Percentiles rank a stretch among this genome's conserved stretches.
Conservation (phyloP, 2,888 invertebrate species). For the Dynastes maya region DNA sequence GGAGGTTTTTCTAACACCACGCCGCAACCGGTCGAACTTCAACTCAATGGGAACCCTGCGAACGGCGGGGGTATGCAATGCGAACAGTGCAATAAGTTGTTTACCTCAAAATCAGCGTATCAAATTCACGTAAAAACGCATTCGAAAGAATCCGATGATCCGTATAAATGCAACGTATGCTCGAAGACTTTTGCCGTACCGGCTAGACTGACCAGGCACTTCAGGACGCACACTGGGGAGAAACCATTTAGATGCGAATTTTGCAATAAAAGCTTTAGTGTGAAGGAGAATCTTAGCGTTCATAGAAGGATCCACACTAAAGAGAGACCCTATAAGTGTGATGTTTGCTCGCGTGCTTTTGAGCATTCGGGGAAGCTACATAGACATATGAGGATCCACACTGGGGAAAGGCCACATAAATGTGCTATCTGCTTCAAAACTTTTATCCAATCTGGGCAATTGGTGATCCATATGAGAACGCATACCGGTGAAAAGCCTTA, state of each 20-base stretch:
- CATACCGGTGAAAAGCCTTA: conserved; percentile 92
- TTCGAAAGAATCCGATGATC: conserved; percentile 74
- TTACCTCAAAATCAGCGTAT: conserved; percentile 65
- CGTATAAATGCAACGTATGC: conserved; percentile 92
- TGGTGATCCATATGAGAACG: conserved; percentile 92
- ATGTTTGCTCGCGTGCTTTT: conserved; percentile 90
- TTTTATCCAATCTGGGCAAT: conserved; percentile 91
- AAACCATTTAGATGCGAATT: conserved; percentile 93
- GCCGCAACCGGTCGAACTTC: conserved; percentile 51
- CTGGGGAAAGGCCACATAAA: conserved; percentile 91
- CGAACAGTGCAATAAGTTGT: conserved; percentile 69
- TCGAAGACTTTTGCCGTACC: conserved; percentile 93
- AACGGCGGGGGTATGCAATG: conserved; percentile 59
- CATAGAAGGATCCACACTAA: conserved; percentile 93
- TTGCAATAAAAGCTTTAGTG: conserved; percentile 93
- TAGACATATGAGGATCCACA: conserved; percentile 92
- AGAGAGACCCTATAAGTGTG: conserved; percentile 91
- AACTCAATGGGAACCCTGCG: conserved; percentile 23
- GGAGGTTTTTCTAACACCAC: conserved; percentile 63
- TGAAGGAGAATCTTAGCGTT: conserved; percentile 93
- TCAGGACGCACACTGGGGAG: conserved; percentile 92
- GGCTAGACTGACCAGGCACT: conserved; percentile 87
- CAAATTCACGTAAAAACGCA: conserved; percentile 66
- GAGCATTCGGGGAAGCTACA: conserved; percentile 93
- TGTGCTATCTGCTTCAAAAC: conserved; percentile 91